Evolutionary conservation across 1,140 invertebrate species (phyloP).

Genomic region (Drosophila ogumai): DNA sequence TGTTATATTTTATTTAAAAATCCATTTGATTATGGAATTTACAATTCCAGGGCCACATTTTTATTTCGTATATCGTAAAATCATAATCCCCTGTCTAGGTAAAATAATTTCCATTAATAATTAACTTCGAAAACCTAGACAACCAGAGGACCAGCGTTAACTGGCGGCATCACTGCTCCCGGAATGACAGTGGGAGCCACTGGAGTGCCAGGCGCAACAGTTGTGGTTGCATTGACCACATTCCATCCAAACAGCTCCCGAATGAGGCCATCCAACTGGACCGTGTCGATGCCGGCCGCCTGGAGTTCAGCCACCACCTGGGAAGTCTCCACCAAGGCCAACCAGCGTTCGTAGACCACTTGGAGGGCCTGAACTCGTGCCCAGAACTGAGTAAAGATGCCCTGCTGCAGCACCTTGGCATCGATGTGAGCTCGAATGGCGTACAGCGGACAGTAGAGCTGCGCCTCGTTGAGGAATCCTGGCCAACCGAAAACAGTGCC

Average conservation of each 20-base stretch:
- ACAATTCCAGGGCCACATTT: not conserved
- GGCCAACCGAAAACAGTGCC: constrained; percentile 70
- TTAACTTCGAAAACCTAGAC: constrained; percentile 3
- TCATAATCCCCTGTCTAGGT: not conserved
- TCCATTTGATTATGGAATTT: not conserved
- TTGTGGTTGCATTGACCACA: constrained; percentile 39
- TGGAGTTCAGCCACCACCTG: constrained; percentile 56
- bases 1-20: no score
- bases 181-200: constrained; percentile 35
- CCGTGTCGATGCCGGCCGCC: constrained; percentile 59
- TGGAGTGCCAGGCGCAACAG: constrained; percentile 11
- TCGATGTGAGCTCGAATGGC: constrained; percentile 62
- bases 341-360: constrained; percentile 71
- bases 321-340: constrained; percentile 50
- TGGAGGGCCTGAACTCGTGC: constrained; percentile 46
- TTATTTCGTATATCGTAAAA: constrained; percentile 1
- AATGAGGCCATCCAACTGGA: constrained; percentile 60
- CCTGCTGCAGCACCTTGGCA: constrained; percentile 59
- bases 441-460: constrained; percentile 65
- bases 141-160: constrained; percentile 4
- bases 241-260: constrained; percentile 70
- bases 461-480: constrained; percentile 74
- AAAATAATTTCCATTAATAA: constrained; percentile 13
- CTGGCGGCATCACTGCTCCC: constrained; percentile 55
- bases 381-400: constrained; percentile 74